These are phyloP conservation scores for Callipepla squamata DNA, from an alignment of 2,113 vertebrate species.

Conservation along the genomic window DNA sequence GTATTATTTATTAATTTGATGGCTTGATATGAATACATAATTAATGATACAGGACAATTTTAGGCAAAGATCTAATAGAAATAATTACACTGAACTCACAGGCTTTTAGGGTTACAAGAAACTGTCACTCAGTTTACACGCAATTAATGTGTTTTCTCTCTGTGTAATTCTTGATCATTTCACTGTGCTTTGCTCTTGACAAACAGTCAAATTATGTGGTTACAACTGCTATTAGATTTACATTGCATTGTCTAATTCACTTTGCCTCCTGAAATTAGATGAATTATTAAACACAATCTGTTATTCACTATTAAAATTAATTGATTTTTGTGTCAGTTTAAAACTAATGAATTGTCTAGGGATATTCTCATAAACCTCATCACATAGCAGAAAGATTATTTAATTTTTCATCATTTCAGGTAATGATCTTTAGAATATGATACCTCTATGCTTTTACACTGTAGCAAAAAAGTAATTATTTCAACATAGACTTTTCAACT, in stretches of 20 bases:
- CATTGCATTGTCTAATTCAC: conserved; percentile 80
- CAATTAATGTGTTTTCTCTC: conserved; percentile 71
- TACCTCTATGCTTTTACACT: not conserved
- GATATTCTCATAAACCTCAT: conserved; percentile 68
- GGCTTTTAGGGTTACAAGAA: conserved; percentile 67
- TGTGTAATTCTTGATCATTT: conserved; percentile 67
- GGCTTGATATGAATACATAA: conserved; percentile 21
- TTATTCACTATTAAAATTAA: conserved; percentile 85
- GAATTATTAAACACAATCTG: conserved; percentile 83
- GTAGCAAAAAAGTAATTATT: conserved; percentile 63
- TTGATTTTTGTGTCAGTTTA: conserved; percentile 80
- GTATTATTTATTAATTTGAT: conserved; percentile 48
- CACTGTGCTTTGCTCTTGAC: conserved; percentile 73
- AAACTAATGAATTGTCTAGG: conserved; percentile 77
- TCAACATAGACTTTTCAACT: not conserved
- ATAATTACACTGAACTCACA: conserved; percentile 31
- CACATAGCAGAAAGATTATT: conserved; percentile 51
- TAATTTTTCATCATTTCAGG: conserved; percentile 68
- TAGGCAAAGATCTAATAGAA: conserved; percentile 44
- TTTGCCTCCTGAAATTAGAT: conserved; percentile 81
- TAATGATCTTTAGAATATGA: conserved; percentile 47
- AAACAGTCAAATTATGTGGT: conserved; percentile 76
- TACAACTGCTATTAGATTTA: conserved; percentile 77
- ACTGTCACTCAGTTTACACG: conserved; percentile 66
- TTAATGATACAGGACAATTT: conserved; percentile 24